These are phyloP conservation scores for Crocidura indochinensis DNA, from an alignment of 2,797 vertebrate genomes.

Conservation along the genomic window DNA sequence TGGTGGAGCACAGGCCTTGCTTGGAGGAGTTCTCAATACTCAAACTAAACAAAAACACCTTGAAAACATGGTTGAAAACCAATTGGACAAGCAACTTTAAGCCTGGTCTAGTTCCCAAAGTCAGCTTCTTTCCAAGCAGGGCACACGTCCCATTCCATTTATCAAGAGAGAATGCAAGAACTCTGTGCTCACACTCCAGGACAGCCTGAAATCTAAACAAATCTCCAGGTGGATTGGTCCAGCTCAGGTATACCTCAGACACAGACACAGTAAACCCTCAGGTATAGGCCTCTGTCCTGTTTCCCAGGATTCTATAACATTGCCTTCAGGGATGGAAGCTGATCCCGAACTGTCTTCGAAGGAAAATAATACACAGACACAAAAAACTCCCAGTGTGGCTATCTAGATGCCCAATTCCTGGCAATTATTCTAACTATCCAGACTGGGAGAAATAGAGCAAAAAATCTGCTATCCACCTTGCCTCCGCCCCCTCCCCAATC, in stretches of 20 bases:
- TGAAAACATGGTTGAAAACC: slow-evolving; percentile 31
- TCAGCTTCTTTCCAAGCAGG: background rate
- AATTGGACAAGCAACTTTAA: background rate
- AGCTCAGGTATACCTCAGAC: background rate
- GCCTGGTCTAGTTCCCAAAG: background rate
- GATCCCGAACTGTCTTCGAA: slow-evolving; percentile 18
- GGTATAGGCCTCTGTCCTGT: background rate
- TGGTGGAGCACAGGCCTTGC: no score
- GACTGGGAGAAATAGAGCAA: background rate
- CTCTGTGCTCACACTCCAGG: no score
- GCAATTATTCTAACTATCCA: background rate
- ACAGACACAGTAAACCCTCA: background rate
- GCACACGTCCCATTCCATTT: background rate
- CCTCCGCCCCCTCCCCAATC: background rate
- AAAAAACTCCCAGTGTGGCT: background rate
- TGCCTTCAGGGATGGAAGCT: background rate
- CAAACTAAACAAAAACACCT: background rate
- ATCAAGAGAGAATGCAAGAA: background rate
- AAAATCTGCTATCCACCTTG: slow-evolving; percentile 16
- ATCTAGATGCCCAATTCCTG: background rate
- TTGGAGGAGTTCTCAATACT: no score
- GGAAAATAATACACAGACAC: background rate
- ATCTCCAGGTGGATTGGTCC: background rate
- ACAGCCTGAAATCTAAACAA: background rate
- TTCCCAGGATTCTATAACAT: slow-evolving; percentile 40